Conservation (phyloP, 2,113 vertebrate genomes). For the Thalassarche chlororhynchos region DNA sequence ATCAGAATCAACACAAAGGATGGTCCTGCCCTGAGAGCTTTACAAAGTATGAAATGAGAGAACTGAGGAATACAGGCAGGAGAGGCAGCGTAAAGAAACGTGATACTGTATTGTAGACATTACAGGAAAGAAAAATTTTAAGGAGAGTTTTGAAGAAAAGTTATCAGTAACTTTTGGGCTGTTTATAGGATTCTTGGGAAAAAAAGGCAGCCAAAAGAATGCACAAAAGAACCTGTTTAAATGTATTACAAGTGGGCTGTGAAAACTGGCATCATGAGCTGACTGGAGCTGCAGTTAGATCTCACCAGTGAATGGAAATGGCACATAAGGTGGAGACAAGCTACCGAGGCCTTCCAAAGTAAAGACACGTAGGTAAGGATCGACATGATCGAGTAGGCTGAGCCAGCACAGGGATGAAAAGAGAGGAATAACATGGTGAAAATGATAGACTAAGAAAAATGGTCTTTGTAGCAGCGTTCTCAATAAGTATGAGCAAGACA, state of each 20-base stretch:
- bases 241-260: not conserved
- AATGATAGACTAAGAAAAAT: slow-evolving; percentile 39
- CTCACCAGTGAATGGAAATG: not conserved
- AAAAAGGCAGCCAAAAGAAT: not conserved
- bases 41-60: not conserved
- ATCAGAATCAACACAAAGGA: not conserved
- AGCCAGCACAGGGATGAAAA: not conserved
- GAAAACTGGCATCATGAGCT: not conserved
- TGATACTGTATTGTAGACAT: not conserved
- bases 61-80: not conserved
- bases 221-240: not conserved
- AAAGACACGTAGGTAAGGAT: not conserved
- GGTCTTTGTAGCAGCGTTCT: not conserved
- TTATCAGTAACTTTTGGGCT: not conserved
- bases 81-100: not conserved
- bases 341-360: not conserved
- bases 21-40: not conserved
- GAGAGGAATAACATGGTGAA: not conserved
- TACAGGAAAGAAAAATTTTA: not conserved
- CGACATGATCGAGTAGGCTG: not conserved
- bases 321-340: not conserved
- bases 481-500: not conserved
- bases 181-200: not conserved
- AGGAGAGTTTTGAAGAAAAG: not conserved
- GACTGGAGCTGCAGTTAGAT: not conserved